phyloP scores from a whole-genome alignment of 2,888 invertebrate genomes.

The Tyria jacobaeae region DNA sequence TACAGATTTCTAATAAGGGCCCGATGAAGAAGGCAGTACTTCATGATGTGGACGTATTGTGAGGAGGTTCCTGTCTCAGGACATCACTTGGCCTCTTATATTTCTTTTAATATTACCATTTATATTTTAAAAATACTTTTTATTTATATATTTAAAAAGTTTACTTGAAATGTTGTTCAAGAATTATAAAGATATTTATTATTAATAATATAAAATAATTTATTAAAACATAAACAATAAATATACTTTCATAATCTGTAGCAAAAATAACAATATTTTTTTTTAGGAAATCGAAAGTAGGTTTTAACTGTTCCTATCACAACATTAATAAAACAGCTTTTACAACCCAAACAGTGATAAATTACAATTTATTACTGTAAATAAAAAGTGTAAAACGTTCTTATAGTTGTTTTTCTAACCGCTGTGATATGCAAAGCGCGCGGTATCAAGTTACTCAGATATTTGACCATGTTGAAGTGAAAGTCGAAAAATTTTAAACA shows the following conservation, averaged over 20 bases:
- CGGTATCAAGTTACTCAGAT: conserved; percentile 56
- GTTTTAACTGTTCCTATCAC: neutral
- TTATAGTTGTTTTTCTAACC: conserved; percentile 61
- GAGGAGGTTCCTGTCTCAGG: too few species aligned
- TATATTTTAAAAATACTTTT: too few species aligned
- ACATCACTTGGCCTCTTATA: too few species aligned
- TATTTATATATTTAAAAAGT: too few species aligned
- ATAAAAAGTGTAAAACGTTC: conserved; percentile 55
- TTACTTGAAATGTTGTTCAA: too few species aligned
- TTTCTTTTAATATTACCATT: too few species aligned
- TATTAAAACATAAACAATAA: neutral
- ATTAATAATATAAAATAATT: too few species aligned
- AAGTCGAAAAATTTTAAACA: neutral
- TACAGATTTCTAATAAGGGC: too few species aligned
- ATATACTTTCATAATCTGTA: neutral
- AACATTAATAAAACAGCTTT: conserved; percentile 24
- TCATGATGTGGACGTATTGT: too few species aligned
- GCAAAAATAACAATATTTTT: neutral
- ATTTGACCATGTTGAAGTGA: conserved; percentile 33
- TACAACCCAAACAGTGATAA: conserved; percentile 29
- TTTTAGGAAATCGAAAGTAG: conserved; percentile 2
- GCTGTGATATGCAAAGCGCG: conserved; percentile 60
- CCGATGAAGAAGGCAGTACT: too few species aligned
- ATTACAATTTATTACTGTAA: conserved; percentile 46
- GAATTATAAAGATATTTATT: too few species aligned